Evolutionary conservation across 2,113 vertebrate genomes (phyloP).

Genomic region (Numida meleagris): DNA sequence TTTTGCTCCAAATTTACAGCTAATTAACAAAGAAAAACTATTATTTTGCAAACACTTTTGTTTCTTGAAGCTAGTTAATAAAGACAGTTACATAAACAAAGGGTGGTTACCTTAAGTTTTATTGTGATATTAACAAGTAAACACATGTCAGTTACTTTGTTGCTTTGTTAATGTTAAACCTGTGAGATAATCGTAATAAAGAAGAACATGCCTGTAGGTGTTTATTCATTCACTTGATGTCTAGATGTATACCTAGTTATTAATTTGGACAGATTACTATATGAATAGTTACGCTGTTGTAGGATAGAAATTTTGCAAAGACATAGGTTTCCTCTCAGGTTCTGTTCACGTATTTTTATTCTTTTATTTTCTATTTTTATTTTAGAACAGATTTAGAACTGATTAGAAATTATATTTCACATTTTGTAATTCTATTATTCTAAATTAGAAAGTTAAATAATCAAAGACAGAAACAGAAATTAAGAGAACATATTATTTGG

Average conservation of each 20-base stretch:
- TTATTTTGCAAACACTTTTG: neutral
- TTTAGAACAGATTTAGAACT: neutral
- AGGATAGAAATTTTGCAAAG: neutral
- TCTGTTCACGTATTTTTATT: neutral
- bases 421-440: neutral
- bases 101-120: neutral
- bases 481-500: neutral
- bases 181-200: neutral
- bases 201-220: neutral
- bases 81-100: neutral
- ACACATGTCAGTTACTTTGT: neutral
- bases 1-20: neutral
- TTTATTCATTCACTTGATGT: neutral
- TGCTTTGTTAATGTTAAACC: neutral
- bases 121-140: neutral
- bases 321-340: neutral
- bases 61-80: neutral
- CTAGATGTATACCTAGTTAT: neutral
- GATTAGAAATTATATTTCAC: neutral
- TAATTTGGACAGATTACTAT: neutral
- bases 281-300: neutral
- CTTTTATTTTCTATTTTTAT: too few relatives aligned
- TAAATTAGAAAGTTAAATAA: neutral
- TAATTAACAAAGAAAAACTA: neutral
- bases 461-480: neutral